Conservation (phyloP, 2,888 invertebrate genomes). For the Parascotia fuliginaria region DNA sequence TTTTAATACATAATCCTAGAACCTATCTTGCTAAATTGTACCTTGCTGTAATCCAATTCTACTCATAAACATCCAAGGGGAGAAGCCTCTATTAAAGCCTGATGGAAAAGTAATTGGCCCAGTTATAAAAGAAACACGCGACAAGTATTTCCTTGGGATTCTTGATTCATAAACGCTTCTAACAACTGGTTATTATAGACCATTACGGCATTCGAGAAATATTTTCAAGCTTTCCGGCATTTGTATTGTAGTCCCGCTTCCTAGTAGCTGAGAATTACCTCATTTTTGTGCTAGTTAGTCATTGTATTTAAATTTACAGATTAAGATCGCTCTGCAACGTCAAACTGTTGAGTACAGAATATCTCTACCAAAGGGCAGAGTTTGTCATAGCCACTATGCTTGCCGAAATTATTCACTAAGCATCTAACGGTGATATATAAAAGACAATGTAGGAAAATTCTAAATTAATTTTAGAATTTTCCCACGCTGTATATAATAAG, state of each 20-base stretch:
- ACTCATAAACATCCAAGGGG: slow-evolving; percentile 15
- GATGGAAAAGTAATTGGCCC: slow-evolving; percentile 64
- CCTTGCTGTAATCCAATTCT: not conserved
- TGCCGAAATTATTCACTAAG: too few relatives aligned
- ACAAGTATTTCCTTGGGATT: slow-evolving; percentile 23
- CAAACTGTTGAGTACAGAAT: not conserved
- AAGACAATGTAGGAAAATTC: too few relatives aligned
- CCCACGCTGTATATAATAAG: too few relatives aligned
- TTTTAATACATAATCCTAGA: not conserved
- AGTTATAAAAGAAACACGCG: slow-evolving; percentile 36
- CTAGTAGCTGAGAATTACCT: slow-evolving; percentile 15
- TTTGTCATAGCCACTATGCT: too few relatives aligned
- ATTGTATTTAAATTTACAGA: slow-evolving; percentile 7
- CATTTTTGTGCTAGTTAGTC: slow-evolving; percentile 20
- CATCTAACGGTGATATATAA: too few relatives aligned
- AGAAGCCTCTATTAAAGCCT: slow-evolving; percentile 44
- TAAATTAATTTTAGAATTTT: too few relatives aligned
- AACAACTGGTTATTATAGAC: slow-evolving; percentile 26
- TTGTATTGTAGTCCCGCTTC: slow-evolving; percentile 23
- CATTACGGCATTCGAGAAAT: slow-evolving; percentile 23
- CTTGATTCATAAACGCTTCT: slow-evolving; percentile 18
- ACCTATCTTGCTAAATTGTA: not conserved
- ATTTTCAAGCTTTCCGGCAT: slow-evolving; percentile 25
- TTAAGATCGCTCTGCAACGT: not conserved
- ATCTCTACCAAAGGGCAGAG: too few relatives aligned